phyloP scores from a whole-genome alignment of 1,140 invertebrate genomes.

The Procambarus virginalis region DNA sequence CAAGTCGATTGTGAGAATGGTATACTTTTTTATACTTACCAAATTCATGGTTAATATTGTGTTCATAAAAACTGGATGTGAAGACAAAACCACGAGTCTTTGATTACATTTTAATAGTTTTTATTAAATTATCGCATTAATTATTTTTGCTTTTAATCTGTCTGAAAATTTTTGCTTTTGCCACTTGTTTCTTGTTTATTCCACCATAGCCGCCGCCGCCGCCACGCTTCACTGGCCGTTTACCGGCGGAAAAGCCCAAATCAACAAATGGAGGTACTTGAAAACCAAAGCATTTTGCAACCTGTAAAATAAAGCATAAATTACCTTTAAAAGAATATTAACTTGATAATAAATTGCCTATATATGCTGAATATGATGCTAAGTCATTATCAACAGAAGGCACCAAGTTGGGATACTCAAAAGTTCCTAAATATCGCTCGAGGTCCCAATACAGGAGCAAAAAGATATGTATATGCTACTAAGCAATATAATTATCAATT shows the following conservation, averaged over 20 bases:
- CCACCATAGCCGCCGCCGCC: conserved; percentile 27
- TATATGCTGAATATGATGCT: too few species aligned
- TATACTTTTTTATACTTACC: too few species aligned
- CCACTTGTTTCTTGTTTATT: conserved; percentile 14
- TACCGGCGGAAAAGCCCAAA: conserved; percentile 18
- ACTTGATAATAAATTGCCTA: too few species aligned
- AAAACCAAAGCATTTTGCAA: conserved; percentile 32
- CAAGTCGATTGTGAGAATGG: too few species aligned
- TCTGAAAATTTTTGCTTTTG: conserved; percentile 24
- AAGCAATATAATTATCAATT: too few species aligned
- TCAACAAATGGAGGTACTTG: conserved; percentile 31
- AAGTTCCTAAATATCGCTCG: too few species aligned
- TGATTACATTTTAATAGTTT: neutral
- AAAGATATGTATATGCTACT: too few species aligned
- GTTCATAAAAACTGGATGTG: too few species aligned
- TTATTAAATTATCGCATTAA: neutral
- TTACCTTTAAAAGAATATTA: neutral
- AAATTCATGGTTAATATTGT: too few species aligned
- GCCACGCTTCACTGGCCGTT: neutral
- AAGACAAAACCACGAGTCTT: neutral
- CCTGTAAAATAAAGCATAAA: conserved; percentile 8
- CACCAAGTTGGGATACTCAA: too few species aligned
- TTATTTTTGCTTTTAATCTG: neutral
- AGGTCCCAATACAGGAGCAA: too few species aligned
- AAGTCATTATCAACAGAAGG: too few species aligned